These are phyloP conservation scores for Lasioglossum vierecki DNA, from an alignment of 2,888 invertebrate genomes.

Conservation along the genomic window DNA sequence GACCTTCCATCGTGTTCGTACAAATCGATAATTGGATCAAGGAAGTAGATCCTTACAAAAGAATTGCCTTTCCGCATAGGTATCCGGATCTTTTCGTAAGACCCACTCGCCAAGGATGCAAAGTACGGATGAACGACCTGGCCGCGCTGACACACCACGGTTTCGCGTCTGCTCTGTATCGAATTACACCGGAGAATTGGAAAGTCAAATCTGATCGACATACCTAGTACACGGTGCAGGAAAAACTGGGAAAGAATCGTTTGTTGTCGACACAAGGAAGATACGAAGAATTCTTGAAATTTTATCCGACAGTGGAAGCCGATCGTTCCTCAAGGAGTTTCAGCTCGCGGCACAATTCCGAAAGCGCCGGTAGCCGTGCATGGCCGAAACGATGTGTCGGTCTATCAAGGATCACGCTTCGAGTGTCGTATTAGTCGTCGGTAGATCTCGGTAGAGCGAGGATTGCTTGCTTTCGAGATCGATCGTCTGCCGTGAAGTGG, in stretches of 20 bases:
- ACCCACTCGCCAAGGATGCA: too few relatives aligned
- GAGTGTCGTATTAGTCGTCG: slow-evolving; percentile 38
- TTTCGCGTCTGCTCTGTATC: background rate
- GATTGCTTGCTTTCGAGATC: slow-evolving; percentile 24
- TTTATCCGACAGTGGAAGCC: background rate
- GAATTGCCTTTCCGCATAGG: background rate
- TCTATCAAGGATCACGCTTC: slow-evolving; percentile 49
- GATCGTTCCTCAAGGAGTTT: background rate
- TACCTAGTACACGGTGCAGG: background rate
- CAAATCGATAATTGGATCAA: background rate
- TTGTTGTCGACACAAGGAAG: background rate
- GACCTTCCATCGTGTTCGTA: background rate
- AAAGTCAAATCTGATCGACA: background rate
- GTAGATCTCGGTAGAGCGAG: slow-evolving; percentile 36
- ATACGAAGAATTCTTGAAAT: background rate
- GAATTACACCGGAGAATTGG: background rate
- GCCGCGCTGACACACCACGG: too few relatives aligned
- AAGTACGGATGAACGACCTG: too few relatives aligned
- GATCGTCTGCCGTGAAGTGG: slow-evolving; percentile 17
- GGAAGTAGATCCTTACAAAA: background rate
- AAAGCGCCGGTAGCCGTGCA: slow-evolving; percentile 10
- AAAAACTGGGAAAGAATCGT: background rate
- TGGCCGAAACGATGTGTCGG: slow-evolving; percentile 26
- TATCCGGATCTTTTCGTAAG: background rate
- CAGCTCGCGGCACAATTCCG: slow-evolving; percentile 31